These are phyloP conservation scores for Dipodomys merriami DNA, from an alignment of 2,113 vertebrate species.

Conservation along the genomic window DNA sequence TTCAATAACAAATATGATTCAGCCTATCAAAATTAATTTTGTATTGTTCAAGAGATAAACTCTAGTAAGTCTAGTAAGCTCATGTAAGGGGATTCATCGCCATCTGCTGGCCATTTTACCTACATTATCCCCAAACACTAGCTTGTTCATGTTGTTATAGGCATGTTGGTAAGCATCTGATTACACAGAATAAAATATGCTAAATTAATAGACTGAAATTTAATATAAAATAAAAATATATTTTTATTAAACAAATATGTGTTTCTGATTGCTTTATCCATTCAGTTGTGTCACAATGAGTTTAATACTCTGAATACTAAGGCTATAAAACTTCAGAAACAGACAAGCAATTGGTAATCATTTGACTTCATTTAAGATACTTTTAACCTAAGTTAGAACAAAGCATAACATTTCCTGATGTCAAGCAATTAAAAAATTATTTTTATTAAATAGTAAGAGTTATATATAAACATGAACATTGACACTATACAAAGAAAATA, in stretches of 20 bases:
- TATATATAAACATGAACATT: too few relatives aligned
- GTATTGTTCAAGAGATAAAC: not conserved
- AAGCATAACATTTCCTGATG: not conserved
- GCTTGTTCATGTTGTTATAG: not conserved
- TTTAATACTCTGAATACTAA: slow-evolving; percentile 46
- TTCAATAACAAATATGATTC: not conserved
- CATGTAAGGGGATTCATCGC: slow-evolving; percentile 80
- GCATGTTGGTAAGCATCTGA: not conserved
- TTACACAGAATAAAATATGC: slow-evolving; percentile 7
- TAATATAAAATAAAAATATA: slow-evolving; percentile 39
- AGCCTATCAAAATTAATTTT: not conserved
- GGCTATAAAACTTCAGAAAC: not conserved
- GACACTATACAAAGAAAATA: too few relatives aligned
- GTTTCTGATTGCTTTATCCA: slow-evolving; percentile 1
- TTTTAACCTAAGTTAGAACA: not conserved
- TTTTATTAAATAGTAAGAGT: not conserved
- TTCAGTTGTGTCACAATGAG: slow-evolving; percentile 18
- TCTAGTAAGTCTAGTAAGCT: too few relatives aligned
- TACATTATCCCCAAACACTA: not conserved
- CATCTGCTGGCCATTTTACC: slow-evolving; percentile 84
- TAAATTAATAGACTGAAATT: slow-evolving; percentile 42
- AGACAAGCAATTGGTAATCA: not conserved
- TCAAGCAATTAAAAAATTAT: not conserved
- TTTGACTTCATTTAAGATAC: not conserved
- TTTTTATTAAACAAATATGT: slow-evolving; percentile 51